Percentiles rank a stretch among this genome's conserved stretches.
phyloP scores from a whole-genome alignment of 2,797 vertebrate species.

The Anabas testudineus region DNA sequence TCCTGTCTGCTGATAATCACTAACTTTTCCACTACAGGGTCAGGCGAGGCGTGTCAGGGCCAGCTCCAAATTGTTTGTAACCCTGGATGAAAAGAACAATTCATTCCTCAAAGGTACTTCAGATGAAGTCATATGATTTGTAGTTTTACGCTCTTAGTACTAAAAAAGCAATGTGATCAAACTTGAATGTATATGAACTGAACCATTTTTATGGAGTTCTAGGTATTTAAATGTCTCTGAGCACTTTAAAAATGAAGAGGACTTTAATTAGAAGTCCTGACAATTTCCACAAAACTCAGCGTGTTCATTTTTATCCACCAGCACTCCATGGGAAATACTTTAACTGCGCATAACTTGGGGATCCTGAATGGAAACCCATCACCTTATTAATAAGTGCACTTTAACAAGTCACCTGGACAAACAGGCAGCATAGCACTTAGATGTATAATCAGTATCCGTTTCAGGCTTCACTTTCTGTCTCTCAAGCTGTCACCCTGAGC shows the following conservation, averaged over 20 bases:
- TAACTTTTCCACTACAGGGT: constrained; percentile 52
- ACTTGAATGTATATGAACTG: neutral
- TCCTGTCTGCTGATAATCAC: constrained; percentile 49
- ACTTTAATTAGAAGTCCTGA: neutral
- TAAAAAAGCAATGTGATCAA: neutral
- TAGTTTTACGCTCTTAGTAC: neutral
- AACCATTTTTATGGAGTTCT: too few species aligned
- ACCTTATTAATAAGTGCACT: too few species aligned
- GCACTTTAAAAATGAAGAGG: too few species aligned
- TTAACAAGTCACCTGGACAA: neutral
- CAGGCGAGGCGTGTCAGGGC: constrained; percentile 67
- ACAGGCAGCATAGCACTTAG: neutral
- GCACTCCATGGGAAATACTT: too few species aligned
- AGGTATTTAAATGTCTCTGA: neutral
- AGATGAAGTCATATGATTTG: constrained; percentile 20
- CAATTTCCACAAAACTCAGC: neutral
- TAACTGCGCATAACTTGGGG: too few species aligned
- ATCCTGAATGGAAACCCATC: neutral
- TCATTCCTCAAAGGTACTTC: constrained; percentile 31
- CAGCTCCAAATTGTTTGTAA: constrained; percentile 50
- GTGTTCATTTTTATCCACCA: too few species aligned
- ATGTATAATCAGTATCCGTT: neutral
- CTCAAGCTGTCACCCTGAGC: constrained; percentile 32
- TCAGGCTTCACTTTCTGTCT: neutral
- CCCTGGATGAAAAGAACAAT: constrained; percentile 45